Base-by-base conservation (phyloP, 2,797 vertebrate genomes). In the Protosalanx chinensis region DNA sequence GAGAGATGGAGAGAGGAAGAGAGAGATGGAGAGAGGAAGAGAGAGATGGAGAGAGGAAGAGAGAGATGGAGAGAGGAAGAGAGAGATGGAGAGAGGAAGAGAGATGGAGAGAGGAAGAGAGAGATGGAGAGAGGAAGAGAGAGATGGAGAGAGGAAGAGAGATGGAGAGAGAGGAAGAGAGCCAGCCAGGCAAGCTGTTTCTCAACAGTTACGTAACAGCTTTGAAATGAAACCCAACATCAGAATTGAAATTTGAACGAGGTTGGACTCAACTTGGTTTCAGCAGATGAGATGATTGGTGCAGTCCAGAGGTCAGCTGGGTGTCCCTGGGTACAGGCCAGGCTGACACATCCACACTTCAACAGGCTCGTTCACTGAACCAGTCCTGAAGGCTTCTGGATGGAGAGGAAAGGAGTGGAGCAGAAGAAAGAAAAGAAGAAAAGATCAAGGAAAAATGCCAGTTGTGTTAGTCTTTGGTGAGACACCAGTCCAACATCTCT, bases 321-420 rank as follows among this genome's bases (percentile, higher is more conserved):
- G 88, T 88, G 90, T 74, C 76, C 79, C 65, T 75, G 80, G 82
- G 78, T 79, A 67, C 35, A 60, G 75, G 85, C 80, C 81, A 85
- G 79, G 57, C 56, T 75, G 81, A 86, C 72, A 86, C 83, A 87
- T 87, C 78, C 82, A 78, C 71, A 74, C 5, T 79, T 80, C 72
- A 60, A 3, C 37, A 41, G 72, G 68, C 61, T 83, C 79, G 79
- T 70, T 69, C 72, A 66, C 71, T 23, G 10, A 62, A 67, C 59
- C 49, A 20, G 23, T 65, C 62, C 51, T 23, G 56, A 35, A 32
- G 8, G 15, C 64, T 61, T 41, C 29, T 27, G 23, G 23, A 27
- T 27, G 23, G 1, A 27, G 23, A 27, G 23, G 23, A 27, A 27
- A 27, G 23, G 23, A 27, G 23, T 1, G 23, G 23, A 27, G 23